A percentile compares a stretch with the other conserved stretches of the same genome.
These are phyloP conservation scores for Augochlora pura DNA, from an alignment of 1,140 invertebrate genomes.

Conservation along the genomic window DNA sequence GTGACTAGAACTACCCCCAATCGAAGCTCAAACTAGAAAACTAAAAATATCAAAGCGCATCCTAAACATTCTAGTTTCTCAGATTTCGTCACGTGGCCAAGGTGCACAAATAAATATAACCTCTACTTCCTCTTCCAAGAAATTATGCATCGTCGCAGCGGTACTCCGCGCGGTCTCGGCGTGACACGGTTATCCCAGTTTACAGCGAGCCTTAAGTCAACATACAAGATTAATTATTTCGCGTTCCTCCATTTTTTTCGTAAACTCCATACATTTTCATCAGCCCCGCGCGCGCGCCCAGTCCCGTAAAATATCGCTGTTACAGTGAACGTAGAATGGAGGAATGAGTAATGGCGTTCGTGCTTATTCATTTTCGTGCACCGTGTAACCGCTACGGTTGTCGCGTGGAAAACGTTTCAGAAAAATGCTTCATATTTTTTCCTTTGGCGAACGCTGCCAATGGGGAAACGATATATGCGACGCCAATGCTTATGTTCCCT, in stretches of 20 bases:
- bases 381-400: conserved; percentile 26
- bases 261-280: conserved; percentile 33
- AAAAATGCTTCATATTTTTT: conserved; percentile 29
- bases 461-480: neutral
- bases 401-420: conserved; percentile 28
- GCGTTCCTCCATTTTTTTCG: conserved; percentile 13
- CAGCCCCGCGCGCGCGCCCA: neutral
- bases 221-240: conserved; percentile 38
- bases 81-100: too few species aligned
- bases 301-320: conserved; percentile 36
- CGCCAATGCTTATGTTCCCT: neutral
- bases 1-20: too few species aligned
- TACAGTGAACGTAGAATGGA: neutral
- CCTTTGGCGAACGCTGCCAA: neutral
- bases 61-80: too few species aligned
- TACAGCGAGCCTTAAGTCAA: conserved; percentile 3
- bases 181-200: neutral
- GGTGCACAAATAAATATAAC: too few species aligned
- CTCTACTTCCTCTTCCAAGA: too few species aligned
- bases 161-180: neutral
- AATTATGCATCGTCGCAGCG: neutral
- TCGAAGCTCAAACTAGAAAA: too few species aligned
- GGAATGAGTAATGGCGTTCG: conserved; percentile 37
- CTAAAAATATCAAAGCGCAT: too few species aligned
- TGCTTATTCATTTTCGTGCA: conserved; percentile 45